phyloP scores from a whole-genome alignment of 2,797 vertebrate species.

The Cyclura pinguis region DNA sequence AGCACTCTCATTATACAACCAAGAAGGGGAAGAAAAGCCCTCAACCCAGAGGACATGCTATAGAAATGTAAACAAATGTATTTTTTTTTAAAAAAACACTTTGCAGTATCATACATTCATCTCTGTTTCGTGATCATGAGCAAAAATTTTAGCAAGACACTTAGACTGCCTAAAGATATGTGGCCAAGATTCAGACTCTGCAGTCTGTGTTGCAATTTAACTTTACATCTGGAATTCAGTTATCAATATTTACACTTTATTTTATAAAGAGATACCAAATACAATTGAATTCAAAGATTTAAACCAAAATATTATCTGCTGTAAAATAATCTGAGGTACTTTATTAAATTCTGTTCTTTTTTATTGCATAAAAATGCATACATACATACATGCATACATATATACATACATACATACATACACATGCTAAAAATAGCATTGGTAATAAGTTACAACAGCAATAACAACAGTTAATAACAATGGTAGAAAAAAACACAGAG shows the following conservation, averaged over 20 bases:
- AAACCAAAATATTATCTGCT: neutral
- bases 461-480: neutral
- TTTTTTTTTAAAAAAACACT: slow-evolving; percentile 44
- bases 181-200: neutral
- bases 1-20: slow-evolving; percentile 42
- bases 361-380: too few relatives aligned
- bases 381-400: too few relatives aligned
- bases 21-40: slow-evolving; percentile 8
- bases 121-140: neutral
- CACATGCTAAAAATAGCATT: neutral
- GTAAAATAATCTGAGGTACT: neutral
- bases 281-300: neutral
- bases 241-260: slow-evolving; percentile 6
- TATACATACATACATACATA: too few relatives aligned
- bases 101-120: slow-evolving; percentile 33
- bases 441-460: neutral
- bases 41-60: slow-evolving; percentile 30
- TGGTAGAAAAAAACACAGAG: neutral
- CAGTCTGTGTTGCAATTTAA: neutral
- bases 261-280: neutral
- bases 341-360: neutral
- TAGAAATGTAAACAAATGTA: slow-evolving; percentile 45
- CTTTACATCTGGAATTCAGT: neutral
- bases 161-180: slow-evolving; percentile 35
- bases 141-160: slow-evolving; percentile 8